Base-by-base conservation (phyloP, 2,113 vertebrate species). In the Trematomus loennbergii region DNA sequence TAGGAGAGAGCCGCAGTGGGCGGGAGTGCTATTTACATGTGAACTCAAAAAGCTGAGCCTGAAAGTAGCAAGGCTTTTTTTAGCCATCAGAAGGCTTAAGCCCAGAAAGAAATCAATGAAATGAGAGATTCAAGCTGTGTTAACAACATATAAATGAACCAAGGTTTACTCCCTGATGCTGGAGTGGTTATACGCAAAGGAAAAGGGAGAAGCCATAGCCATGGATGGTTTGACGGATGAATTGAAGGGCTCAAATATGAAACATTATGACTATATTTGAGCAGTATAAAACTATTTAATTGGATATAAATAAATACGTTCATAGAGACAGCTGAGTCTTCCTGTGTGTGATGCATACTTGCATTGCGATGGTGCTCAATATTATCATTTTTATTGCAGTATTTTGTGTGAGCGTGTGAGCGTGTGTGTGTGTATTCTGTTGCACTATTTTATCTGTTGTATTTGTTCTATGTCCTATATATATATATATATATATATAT, bases 11-110 rank as follows among this genome's bases (percentile, higher is more conserved):
- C 12, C 20, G 13, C 4, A 1, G 62, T 55, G 62, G 43, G 54
- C 2, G 16, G 17, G 55, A 55, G 50, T 49, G 68, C 40, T 48
- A 54, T 25, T 46, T 66, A 77, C 13, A 67, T 49, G 16, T 48
- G 33, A 67, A 57, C 12, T 59, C 40, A 57, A 72, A 20, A 29
- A 46, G 52, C 33, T 72, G 49, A 60, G 49, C 18, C 15, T 43
- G 43, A 25, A 11, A 55, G 25, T 48, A 48, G n/a, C 29, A 66
- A 29, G 73, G 72, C 46, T 78, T 53, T 49, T 40, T 83, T 79
- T 20, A 68, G 63, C 50, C 36, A 67, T 73, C 46, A 83, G 13
- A 62, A 22, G 22, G 10, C 43, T 71, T 18, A 36, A 5, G 48
- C 17, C 16, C 58, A 15, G 1, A 17, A 12, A 59, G 36, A 59